Conservation (phyloP, 2,888 invertebrate species). For the Ophion obscuratus region DNA sequence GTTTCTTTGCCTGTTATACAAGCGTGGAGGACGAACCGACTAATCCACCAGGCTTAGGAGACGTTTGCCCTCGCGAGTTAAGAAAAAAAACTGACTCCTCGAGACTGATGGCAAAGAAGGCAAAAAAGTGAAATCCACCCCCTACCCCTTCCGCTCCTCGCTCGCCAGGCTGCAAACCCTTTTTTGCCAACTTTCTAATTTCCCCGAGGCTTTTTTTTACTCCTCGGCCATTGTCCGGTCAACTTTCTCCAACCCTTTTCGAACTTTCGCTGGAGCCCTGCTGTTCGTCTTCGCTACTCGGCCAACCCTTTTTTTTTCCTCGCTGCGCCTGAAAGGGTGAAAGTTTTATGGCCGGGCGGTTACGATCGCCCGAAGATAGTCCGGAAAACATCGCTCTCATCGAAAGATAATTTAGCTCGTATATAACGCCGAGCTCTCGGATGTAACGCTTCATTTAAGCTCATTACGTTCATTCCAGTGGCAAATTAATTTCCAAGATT, state of each 20-base stretch:
- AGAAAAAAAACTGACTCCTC: slow-evolving; percentile 72
- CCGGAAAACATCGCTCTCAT: slow-evolving; percentile 30
- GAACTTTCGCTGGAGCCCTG: slow-evolving; percentile 49
- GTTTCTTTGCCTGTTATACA: slow-evolving; percentile 49
- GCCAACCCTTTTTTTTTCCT: slow-evolving; percentile 50
- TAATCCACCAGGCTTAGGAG: slow-evolving; percentile 34
- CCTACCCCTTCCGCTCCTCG: slow-evolving; percentile 69
- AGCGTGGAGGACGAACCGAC: slow-evolving; percentile 1
- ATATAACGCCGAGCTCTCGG: slow-evolving; percentile 22
- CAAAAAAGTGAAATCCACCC: slow-evolving; percentile 78
- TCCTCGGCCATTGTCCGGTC: slow-evolving; percentile 67
- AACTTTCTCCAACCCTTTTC: slow-evolving; percentile 76
- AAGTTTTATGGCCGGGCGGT: slow-evolving; percentile 61
- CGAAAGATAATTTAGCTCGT: slow-evolving; percentile 39
- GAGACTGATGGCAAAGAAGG: slow-evolving; percentile 34
- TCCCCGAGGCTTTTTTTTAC: slow-evolving; percentile 68
- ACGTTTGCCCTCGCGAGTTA: slow-evolving; percentile 49
- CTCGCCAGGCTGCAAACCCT: slow-evolving; percentile 67
- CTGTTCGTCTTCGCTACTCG: slow-evolving; percentile 25
- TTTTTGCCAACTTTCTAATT: slow-evolving; percentile 77
- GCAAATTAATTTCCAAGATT: slow-evolving; percentile 61
- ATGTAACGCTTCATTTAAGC: slow-evolving; percentile 45
- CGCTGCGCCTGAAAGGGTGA: slow-evolving; percentile 48
- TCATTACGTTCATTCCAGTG: slow-evolving; percentile 52
- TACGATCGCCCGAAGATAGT: slow-evolving; percentile 31